phyloP scores from a whole-genome alignment of 2,113 vertebrate genomes.

The Silurus glanis region DNA sequence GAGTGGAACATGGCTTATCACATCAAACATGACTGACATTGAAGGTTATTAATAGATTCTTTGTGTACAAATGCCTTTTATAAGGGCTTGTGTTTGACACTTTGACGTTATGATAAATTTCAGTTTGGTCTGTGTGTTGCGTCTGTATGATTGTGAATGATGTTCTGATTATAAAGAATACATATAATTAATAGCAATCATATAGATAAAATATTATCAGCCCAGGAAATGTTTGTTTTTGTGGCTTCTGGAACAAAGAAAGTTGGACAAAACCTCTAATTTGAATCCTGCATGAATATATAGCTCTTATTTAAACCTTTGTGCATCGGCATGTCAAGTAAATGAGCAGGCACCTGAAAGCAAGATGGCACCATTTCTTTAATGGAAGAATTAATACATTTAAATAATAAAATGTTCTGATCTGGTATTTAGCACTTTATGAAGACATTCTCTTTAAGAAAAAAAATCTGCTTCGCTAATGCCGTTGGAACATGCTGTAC shows the following conservation, averaged over 20 bases:
- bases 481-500: constrained; percentile 31
- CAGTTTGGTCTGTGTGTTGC: neutral
- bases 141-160: neutral
- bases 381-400: neutral
- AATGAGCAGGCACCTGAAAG: constrained; percentile 4
- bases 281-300: constrained; percentile 8
- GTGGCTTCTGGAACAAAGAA: constrained; percentile 13
- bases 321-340: neutral
- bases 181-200: neutral
- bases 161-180: neutral
- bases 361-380: neutral
- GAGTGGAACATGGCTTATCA: constrained; percentile 22
- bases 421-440: constrained; percentile 22
- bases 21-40: constrained; percentile 34
- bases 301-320: constrained; percentile 18
- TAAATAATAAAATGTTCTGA: neutral
- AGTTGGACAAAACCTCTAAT: neutral
- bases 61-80: constrained; percentile 30
- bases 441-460: constrained; percentile 18
- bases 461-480: constrained; percentile 36
- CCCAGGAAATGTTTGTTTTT: constrained; percentile 7
- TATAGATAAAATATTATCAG: constrained; percentile 15
- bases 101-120: neutral
- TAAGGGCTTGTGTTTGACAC: constrained; percentile 3
- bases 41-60: constrained; percentile 17